phyloP scores from a whole-genome alignment of 2,888 invertebrate genomes.

The Sarcophaga subvicina region DNA sequence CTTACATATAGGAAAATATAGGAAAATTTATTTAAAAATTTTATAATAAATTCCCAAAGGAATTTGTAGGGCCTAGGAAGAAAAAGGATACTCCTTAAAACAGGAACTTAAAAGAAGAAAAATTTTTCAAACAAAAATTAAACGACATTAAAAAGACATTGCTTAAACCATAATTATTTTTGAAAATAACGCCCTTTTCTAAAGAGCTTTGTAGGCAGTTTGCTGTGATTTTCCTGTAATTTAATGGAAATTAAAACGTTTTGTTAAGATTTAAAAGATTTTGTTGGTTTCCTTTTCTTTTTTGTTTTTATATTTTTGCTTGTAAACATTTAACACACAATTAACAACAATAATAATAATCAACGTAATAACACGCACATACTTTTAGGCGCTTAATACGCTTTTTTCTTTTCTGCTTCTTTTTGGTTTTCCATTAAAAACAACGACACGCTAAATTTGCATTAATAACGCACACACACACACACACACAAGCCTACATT shows the following conservation, averaged over 20 bases:
- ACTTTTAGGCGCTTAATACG: conserved; percentile 63
- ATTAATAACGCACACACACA: not conserved
- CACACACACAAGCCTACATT: not conserved
- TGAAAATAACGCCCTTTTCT: conserved; percentile 54
- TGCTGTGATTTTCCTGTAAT: not conserved
- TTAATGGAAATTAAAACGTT: not conserved
- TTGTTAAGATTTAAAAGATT: not conserved
- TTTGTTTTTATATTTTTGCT: conserved; percentile 11
- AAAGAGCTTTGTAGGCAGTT: not conserved
- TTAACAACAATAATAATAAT: conserved; percentile 30
- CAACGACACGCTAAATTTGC: conserved; percentile 42
- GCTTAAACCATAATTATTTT: not conserved
- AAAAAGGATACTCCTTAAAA: not conserved
- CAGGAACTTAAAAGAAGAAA: not conserved
- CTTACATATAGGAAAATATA: conserved; percentile 40
- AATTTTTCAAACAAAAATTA: conserved; percentile 11
- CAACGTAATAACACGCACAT: conserved; percentile 54
- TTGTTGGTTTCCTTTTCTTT: not conserved
- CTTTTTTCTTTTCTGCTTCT: not conserved
- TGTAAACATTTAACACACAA: conserved; percentile 59
- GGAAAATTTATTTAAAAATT: conserved; percentile 21
- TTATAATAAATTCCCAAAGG: not conserved
- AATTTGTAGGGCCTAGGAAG: not conserved
- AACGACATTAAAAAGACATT: not conserved
- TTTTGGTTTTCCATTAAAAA: not conserved